Evolutionary conservation across 1,140 invertebrate species (phyloP).

Genomic region (Temnothorax longispinosus): DNA sequence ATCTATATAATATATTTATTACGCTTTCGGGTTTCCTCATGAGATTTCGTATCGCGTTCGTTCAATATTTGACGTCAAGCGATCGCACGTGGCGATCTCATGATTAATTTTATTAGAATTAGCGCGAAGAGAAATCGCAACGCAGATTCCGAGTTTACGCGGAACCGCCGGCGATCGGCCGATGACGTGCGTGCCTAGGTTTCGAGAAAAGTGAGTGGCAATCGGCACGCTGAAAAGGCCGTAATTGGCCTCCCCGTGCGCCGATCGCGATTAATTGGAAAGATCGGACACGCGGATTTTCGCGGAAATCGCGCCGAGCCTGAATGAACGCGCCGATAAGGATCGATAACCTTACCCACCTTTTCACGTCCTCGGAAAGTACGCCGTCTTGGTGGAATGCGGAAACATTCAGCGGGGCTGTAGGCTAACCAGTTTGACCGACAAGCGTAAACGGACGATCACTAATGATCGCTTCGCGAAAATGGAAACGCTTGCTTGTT

Average conservation of each 20-base stretch:
- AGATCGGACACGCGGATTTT: background rate
- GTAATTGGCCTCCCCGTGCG: background rate
- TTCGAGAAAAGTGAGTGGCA: too few relatives aligned
- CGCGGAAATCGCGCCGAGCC: background rate
- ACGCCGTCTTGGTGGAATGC: conserved; percentile 24
- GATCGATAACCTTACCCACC: conserved; percentile 21
- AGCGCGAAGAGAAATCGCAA: background rate
- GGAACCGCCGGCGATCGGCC: background rate
- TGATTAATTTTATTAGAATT: background rate
- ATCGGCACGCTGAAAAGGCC: background rate
- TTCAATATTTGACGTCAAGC: background rate
- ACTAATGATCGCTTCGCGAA: background rate
- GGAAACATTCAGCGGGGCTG: background rate
- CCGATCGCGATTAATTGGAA: conserved; percentile 26
- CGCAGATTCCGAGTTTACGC: background rate
- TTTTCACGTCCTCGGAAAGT: conserved; percentile 37
- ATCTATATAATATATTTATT: background rate
- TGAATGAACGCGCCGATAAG: conserved; percentile 22
- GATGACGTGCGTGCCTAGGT: too few relatives aligned
- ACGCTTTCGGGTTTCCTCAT: background rate
- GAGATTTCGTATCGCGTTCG: background rate
- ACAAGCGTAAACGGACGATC: background rate
- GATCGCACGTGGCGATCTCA: background rate
- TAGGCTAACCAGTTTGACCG: conserved; percentile 29
- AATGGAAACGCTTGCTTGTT: background rate